Percentiles rank a stretch among this genome's conserved stretches.
Conservation (phyloP, 2,797 vertebrate genomes). For the Phrynocephalus vlangalii region DNA sequence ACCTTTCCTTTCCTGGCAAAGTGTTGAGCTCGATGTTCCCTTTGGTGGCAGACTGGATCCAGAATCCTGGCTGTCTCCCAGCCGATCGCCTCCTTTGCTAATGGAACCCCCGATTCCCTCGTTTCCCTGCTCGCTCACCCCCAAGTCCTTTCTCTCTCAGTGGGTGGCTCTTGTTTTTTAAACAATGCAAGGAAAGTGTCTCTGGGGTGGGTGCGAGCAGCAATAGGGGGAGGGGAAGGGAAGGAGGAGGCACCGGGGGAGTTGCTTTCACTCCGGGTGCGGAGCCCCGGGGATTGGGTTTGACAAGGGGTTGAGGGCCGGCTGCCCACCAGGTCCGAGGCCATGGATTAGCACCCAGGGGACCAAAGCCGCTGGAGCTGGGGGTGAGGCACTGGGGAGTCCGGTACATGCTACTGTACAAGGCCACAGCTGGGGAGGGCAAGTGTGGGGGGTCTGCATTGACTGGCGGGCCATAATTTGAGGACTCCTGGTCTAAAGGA, state of each 20-base stretch:
- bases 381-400: constrained; percentile 94
- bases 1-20: background rate
- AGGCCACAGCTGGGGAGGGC: constrained; percentile 85
- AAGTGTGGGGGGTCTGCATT: no score
- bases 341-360: constrained; percentile 97
- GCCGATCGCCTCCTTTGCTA: constrained; percentile 64
- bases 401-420: constrained; percentile 99
- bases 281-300: constrained; percentile 89
- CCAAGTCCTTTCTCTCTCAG: constrained; percentile 58
- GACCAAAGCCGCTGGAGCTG: constrained; percentile 94
- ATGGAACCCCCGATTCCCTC: constrained; percentile 14
- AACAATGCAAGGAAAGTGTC: constrained; percentile 55
- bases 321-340: constrained; percentile 94
- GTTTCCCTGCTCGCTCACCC: constrained; percentile 27
- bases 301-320: constrained; percentile 91
- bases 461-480: no score
- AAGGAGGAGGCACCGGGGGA: constrained; percentile 26
- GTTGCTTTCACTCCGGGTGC: constrained; percentile 87
- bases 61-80: constrained; percentile 65
- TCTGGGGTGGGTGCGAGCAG: constrained; percentile 30
- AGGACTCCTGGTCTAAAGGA: no score
- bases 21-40: constrained; percentile 35
- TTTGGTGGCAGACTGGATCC: constrained; percentile 83
- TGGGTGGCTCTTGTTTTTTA: constrained; percentile 25
- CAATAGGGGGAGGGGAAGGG: constrained; percentile 56